Percentiles rank a stretch among this genome's conserved stretches.
Evolutionary conservation across 2,888 invertebrate species (phyloP).

Genomic region (Schizotus pectinicornis): DNA sequence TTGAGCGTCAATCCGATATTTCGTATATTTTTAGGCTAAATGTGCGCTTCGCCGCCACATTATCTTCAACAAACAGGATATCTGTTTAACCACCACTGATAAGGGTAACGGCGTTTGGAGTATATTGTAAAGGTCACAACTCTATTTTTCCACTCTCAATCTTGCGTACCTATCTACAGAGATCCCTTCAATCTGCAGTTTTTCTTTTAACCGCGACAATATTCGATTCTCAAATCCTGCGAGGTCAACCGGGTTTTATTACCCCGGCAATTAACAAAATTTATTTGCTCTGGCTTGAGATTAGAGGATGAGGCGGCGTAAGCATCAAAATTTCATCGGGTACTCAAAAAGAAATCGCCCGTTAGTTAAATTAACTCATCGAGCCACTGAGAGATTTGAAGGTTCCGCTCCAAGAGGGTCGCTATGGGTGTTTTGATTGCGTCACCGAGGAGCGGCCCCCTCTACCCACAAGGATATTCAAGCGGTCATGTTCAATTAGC

Average conservation of each 20-base stretch:
- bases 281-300: no score
- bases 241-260: background rate
- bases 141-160: background rate
- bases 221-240: background rate
- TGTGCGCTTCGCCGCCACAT: background rate
- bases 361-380: no score
- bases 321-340: no score
- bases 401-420: conserved; percentile 32
- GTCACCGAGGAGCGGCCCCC: conserved; percentile 40
- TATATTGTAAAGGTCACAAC: conserved; percentile 11
- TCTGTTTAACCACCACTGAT: conserved; percentile 32
- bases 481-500: conserved; percentile 4
- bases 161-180: background rate
- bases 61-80: conserved; percentile 32
- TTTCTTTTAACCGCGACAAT: background rate
- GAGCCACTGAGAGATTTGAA: conserved; percentile 1
- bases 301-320: no score
- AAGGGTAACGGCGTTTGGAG: conserved; percentile 29
- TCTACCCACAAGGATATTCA: conserved; percentile 36
- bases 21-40: no score
- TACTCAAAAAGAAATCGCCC: no score
- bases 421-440: conserved; percentile 39
- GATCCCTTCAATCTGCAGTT: no score
- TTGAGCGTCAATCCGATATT: no score
- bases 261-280: background rate